Base-by-base conservation (phyloP, 2,888 invertebrate species). In the Lithophane leautieri region DNA sequence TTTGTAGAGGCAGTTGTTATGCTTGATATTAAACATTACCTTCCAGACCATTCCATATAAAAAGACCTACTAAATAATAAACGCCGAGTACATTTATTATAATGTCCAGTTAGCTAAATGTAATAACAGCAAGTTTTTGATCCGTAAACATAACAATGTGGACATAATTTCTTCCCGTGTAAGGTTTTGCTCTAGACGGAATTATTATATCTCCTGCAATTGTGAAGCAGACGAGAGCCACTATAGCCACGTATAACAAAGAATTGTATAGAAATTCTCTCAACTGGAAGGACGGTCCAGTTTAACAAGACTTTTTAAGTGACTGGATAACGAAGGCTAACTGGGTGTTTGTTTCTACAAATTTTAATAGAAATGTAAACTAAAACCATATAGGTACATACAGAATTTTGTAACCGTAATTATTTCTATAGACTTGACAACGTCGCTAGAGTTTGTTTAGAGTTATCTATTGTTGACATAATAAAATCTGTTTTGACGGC, bases 261-360 rank as follows among this genome's bases (percentile, higher is more conserved):
- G 87, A 86, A 83, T 81, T 78, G 78, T 87, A 84, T 81, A 87
- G 87, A 81, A 70, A 85, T 76, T 74, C 78, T 86, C 82, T 85
- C 85, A 84, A 74, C 83, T 76, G 74, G 76, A 87, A 82, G 79
- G 76, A 80, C 83, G 68, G 87, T 87, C 86, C 86, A 80, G 83
- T 86, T 82, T 86, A 87, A 86, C 88, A 87, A 86, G 77, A 78
- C 77, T 85, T 85, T 86, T 82, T 86, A 87, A 87, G 86, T 79
- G 83, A 85, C 76, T 87, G 73, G 79, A 82, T 87, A 86, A 86
- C 88, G 78, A 86, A 86, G 87, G 83, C 77, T 79, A 87, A 82
- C 86, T 76, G 62, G 70, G 83, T 80, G 86, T 85, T 85, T 82
- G 79, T 72, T 77, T 85, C 54, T 65, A 60, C 56, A 73, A 85